phyloP scores from a whole-genome alignment of 2,113 vertebrate genomes.

The Picathartes gymnocephalus region DNA sequence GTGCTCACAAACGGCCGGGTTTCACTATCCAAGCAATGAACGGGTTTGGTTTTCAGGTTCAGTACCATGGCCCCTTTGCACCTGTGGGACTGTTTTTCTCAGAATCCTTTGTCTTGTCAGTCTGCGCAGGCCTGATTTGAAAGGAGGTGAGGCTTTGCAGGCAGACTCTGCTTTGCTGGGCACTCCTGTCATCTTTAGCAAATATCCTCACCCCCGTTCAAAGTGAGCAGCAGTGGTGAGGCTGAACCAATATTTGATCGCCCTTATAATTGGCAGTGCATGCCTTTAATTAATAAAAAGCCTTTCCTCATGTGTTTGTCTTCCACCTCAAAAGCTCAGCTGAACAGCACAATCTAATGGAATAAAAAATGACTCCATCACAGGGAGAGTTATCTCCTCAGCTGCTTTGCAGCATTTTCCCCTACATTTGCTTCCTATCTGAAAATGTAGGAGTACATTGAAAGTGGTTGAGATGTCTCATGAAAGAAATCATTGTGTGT shows the following conservation, averaged over 20 bases:
- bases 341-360: neutral
- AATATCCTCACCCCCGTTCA: neutral
- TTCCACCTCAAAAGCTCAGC: neutral
- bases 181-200: neutral
- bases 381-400: neutral
- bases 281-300: conserved; percentile 13
- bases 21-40: neutral
- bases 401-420: neutral
- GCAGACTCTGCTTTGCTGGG: neutral
- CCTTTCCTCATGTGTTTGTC: neutral
- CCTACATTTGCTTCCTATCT: neutral
- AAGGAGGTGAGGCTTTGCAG: neutral
- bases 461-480: neutral
- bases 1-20: neutral
- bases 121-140: neutral
- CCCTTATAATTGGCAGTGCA: neutral
- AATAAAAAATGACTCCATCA: neutral
- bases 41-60: neutral
- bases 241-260: neutral
- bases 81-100: neutral
- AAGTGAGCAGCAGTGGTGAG: neutral
- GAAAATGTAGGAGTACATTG: neutral
- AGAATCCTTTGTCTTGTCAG: neutral
- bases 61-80: neutral
- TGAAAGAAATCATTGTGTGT: neutral